These are phyloP conservation scores for Melanotaenia boesemani DNA, from an alignment of 2,797 vertebrate species.

Conservation along the genomic window DNA sequence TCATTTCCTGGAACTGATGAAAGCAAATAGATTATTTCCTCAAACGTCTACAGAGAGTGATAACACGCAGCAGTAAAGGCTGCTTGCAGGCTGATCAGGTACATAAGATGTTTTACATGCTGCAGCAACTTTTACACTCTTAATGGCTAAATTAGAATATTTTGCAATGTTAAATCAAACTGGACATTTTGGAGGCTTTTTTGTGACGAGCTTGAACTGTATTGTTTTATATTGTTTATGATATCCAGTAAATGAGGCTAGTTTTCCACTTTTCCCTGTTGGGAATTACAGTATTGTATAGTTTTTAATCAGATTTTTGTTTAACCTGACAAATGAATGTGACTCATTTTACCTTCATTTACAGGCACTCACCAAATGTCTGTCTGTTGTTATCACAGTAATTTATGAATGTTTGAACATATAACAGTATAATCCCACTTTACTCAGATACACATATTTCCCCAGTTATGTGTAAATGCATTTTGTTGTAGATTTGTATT, in stretches of 20 bases:
- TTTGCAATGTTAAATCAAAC: neutral
- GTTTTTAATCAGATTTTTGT: neutral
- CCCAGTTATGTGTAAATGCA: neutral
- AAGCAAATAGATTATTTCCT: neutral
- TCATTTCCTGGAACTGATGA: neutral
- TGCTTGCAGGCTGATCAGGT: neutral
- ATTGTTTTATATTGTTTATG: neutral
- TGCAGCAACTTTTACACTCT: neutral
- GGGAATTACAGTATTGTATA: neutral
- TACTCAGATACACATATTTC: neutral
- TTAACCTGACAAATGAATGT: neutral
- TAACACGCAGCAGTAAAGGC: neutral
- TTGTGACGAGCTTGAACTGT: neutral
- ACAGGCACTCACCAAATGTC: neutral
- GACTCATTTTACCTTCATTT: neutral
- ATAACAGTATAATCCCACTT: neutral
- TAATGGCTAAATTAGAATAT: neutral
- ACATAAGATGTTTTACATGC: neutral
- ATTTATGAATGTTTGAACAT: neutral
- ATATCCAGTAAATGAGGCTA: neutral
- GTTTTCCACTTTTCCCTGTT: neutral
- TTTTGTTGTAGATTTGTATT: neutral
- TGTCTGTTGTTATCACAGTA: neutral
- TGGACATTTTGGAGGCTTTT: neutral
- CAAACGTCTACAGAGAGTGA: neutral